These are phyloP conservation scores for Herminia tarsipennalis DNA, from an alignment of 2,888 invertebrate genomes.

Conservation along the genomic window DNA sequence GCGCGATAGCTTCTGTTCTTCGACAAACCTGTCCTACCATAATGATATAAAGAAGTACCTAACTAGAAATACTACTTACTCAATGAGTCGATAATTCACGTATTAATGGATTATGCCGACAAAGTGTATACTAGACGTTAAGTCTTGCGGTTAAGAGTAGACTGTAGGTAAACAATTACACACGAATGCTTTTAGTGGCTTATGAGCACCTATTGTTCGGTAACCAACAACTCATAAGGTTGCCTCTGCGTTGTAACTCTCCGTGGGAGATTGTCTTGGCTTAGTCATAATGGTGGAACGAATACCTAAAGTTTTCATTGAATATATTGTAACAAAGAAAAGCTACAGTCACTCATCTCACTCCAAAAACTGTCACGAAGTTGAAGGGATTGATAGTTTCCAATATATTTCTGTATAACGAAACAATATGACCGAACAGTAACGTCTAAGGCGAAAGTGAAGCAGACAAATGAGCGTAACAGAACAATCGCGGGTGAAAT, in stretches of 20 bases:
- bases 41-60: constrained; percentile 3
- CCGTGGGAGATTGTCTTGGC: constrained; percentile 15
- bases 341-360: constrained; percentile 24
- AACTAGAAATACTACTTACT: constrained; percentile 4
- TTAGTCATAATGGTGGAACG: not conserved
- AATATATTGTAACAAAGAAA: constrained; percentile 42
- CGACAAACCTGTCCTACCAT: not conserved
- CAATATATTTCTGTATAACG: constrained; percentile 47
- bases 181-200: constrained; percentile 62
- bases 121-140: constrained; percentile 40
- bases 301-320: no score
- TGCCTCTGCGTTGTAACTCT: constrained; percentile 36
- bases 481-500: constrained; percentile 71
- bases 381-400: constrained; percentile 40
- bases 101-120: constrained; percentile 32
- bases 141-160: constrained; percentile 53
- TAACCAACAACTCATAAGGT: constrained; percentile 49
- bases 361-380: not conserved
- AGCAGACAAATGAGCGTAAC: constrained; percentile 68
- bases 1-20: constrained; percentile 3
- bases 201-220: constrained; percentile 65
- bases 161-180: constrained; percentile 65
- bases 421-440: constrained; percentile 49
- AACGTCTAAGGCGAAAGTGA: constrained; percentile 76
- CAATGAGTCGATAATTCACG: constrained; percentile 12